Evolutionary conservation across 2,888 invertebrate genomes (phyloP).

Genomic region (Melanostoma scalare): DNA sequence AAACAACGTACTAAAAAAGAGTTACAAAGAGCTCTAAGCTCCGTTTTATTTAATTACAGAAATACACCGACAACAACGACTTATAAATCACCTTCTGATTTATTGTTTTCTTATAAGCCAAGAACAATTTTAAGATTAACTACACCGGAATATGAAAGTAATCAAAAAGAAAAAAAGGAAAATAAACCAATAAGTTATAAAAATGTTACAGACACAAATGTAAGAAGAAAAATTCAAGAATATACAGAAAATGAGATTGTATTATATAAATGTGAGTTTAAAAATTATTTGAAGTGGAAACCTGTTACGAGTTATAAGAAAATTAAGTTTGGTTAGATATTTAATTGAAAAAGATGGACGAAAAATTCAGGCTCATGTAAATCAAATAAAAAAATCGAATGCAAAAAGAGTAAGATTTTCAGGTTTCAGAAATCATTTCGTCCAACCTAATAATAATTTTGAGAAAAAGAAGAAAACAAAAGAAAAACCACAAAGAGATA

Average conservation of each 20-base stretch:
- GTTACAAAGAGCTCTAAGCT: constrained; percentile 3
- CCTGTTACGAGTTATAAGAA: not conserved
- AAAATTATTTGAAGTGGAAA: constrained; percentile 17
- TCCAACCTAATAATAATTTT: not conserved
- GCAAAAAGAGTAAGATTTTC: not conserved
- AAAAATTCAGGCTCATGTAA: not conserved
- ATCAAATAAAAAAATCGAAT: not conserved
- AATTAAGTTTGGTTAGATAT: no score
- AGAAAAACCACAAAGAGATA: not conserved
- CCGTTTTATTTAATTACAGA: constrained; percentile 1
- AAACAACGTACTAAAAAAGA: constrained; percentile 9
- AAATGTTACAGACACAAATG: no score
- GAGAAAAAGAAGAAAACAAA: not conserved
- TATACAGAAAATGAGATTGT: not conserved
- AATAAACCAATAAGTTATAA: not conserved
- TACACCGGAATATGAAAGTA: constrained; percentile 8
- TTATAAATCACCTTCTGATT: constrained; percentile 11
- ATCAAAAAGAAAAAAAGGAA: constrained; percentile 3
- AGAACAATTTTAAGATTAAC: constrained; percentile 7
- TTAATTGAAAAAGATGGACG: not conserved
- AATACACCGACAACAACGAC: constrained; percentile 9
- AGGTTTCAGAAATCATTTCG: not conserved
- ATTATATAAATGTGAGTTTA: constrained; percentile 19
- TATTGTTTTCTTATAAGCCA: constrained; percentile 1
- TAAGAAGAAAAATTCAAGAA: no score